Percentiles rank a stretch among this genome's conserved stretches.
Evolutionary conservation across 1,140 invertebrate genomes (phyloP).

Genomic region (Neoseiulus cucumeris): DNA sequence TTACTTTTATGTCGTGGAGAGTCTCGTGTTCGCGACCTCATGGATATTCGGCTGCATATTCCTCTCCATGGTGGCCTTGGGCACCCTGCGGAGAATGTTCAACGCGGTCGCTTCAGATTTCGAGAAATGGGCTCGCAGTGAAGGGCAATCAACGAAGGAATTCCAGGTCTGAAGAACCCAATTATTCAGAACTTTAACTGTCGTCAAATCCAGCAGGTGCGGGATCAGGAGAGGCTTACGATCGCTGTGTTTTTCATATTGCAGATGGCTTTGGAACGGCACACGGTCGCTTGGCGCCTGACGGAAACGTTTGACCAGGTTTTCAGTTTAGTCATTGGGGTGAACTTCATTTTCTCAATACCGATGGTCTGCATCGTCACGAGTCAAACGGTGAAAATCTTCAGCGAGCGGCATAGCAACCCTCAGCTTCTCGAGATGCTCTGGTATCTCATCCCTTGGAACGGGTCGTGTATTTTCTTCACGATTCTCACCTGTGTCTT

Average conservation of each 20-base stretch:
- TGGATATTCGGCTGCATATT: no score
- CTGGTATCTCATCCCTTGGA: not conserved
- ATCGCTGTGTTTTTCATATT: not conserved
- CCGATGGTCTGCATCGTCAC: not conserved
- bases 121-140: no score
- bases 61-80: no score
- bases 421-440: not conserved
- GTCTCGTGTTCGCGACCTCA: no score
- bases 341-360: not conserved
- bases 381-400: not conserved
- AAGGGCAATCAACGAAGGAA: no score
- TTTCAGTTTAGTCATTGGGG: not conserved
- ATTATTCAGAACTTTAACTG: no score
- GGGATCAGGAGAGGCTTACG: no score
- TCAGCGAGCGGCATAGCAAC: not conserved
- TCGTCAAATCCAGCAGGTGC: no score
- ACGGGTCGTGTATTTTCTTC: not conserved
- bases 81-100: no score
- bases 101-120: no score
- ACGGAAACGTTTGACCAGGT: not conserved
- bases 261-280: not conserved
- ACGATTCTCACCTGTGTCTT: not conserved
- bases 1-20: no score
- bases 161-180: no score
- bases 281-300: not conserved